These are phyloP conservation scores for Chloromyia formosa DNA, from an alignment of 2,888 invertebrate species.

Conservation along the genomic window DNA sequence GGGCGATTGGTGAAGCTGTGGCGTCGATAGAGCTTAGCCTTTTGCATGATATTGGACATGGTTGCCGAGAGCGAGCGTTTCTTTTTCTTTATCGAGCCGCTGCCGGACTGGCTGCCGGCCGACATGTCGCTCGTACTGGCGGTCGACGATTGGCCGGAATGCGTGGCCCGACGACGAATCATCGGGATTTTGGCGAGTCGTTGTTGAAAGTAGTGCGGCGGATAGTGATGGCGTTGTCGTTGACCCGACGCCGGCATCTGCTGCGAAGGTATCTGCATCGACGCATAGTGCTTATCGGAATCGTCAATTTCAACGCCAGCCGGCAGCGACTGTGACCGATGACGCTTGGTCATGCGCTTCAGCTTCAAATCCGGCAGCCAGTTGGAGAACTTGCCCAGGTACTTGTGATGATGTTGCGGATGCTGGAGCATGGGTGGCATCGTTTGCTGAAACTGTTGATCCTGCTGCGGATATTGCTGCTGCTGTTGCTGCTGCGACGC, in stretches of 20 bases:
- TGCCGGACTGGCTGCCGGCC: conserved; percentile 1
- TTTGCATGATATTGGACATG: conserved; percentile 84
- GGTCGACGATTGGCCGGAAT: conserved; percentile 39
- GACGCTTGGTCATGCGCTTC: conserved; percentile 69
- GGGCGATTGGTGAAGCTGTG: conserved; percentile 60
- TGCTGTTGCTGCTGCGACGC: conserved; percentile 41
- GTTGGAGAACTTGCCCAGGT: conserved; percentile 67
- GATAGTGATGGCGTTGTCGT: conserved; percentile 53
- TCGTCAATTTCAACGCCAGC: conserved; percentile 71
- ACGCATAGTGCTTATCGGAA: conserved; percentile 52
- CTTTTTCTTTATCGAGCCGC: conserved; percentile 71
- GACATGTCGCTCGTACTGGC: not conserved
- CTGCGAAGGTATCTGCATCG: conserved; percentile 53
- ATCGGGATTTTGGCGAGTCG: conserved; percentile 57
- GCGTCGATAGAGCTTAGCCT: conserved; percentile 71
- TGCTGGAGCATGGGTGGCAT: conserved; percentile 52
- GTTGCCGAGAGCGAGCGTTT: conserved; percentile 84
- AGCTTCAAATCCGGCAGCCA: conserved; percentile 85
- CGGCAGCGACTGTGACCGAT: conserved; percentile 84
- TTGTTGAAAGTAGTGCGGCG: conserved; percentile 56
- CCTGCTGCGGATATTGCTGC: conserved; percentile 47
- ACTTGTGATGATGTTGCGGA: conserved; percentile 60
- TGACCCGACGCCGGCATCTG: conserved; percentile 56
- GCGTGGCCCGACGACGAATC: conserved; percentile 54
- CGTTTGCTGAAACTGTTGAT: conserved; percentile 53